phyloP scores from a whole-genome alignment of 2,797 vertebrate genomes.

The Micromesistius poutassou region DNA sequence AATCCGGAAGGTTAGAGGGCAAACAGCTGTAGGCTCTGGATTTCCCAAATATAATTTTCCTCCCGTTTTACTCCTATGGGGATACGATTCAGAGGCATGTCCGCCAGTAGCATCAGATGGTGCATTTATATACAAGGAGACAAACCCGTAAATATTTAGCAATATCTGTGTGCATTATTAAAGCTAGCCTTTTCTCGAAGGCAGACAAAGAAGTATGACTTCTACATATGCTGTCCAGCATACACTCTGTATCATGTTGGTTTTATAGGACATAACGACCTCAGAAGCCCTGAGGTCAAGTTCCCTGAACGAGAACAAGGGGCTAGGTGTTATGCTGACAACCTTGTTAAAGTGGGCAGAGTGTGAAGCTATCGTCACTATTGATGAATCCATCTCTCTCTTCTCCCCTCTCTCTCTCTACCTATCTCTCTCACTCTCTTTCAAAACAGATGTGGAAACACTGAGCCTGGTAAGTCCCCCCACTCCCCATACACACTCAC shows the following conservation, averaged over 20 bases:
- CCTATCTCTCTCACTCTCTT: conserved; percentile 40
- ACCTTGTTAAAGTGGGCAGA: conserved; percentile 40
- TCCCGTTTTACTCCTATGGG: conserved; percentile 44
- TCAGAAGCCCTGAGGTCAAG: conserved; percentile 31
- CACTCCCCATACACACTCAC: conserved; percentile 23
- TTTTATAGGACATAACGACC: conserved; percentile 58
- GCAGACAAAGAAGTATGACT: conserved; percentile 12
- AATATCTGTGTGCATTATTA: conserved; percentile 62
- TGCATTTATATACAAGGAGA: conserved; percentile 51
- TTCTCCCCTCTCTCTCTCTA: conserved; percentile 39
- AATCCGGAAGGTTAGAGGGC: conserved; percentile 33
- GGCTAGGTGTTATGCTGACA: conserved; percentile 21
- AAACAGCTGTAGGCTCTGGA: conserved; percentile 43
- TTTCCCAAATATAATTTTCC: conserved; percentile 41
- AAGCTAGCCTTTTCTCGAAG: conserved; percentile 31
- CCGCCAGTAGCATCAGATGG: conserved; percentile 15
- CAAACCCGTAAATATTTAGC: conserved; percentile 65
- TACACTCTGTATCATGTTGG: conserved; percentile 43
- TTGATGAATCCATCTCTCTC: conserved; percentile 49
- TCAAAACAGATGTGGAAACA: conserved; percentile 66
- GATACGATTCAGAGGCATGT: conserved; percentile 51
- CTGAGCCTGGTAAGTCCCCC: conserved; percentile 63
- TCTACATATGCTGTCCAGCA: conserved; percentile 33
- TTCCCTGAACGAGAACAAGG: conserved; percentile 26
- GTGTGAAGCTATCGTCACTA: conserved; percentile 36